Evolutionary conservation across 2,888 invertebrate genomes (phyloP).

Genomic region (Drosophila diplacantha): DNA sequence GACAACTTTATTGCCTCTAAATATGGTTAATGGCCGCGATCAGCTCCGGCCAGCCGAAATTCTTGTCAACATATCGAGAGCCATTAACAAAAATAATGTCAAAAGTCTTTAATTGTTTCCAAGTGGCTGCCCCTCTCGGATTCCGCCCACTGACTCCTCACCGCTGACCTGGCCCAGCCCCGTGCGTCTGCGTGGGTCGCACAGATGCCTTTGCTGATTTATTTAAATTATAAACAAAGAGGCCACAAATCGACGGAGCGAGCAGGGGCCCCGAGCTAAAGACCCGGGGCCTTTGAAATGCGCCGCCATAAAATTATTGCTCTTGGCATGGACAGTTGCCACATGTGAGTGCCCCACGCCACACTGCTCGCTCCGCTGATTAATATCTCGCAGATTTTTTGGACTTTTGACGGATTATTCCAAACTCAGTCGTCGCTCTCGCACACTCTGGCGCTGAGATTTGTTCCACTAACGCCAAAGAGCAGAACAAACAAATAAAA

Average conservation of each 20-base stretch:
- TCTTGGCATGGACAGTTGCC: conserved; percentile 59
- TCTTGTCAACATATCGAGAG: conserved; percentile 52
- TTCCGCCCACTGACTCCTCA: conserved; percentile 16
- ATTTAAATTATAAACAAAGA: conserved; percentile 37
- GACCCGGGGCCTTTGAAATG: conserved; percentile 51
- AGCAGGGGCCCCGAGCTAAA: background rate
- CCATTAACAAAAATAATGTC: conserved; percentile 66
- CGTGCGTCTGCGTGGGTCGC: conserved; percentile 50
- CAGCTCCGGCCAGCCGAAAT: conserved; percentile 29
- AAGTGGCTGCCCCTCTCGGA: conserved; percentile 38
- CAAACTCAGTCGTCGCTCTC: conserved; percentile 37
- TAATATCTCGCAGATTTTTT: conserved; percentile 66
- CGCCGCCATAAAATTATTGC: conserved; percentile 61
- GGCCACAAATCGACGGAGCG: conserved; percentile 18
- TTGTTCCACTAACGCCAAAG: conserved; percentile 43
- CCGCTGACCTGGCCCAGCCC: conserved; percentile 11
- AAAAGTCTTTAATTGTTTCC: conserved; percentile 63
- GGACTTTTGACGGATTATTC: conserved; percentile 67
- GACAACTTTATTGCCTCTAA: conserved; percentile 71
- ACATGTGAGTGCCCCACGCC: conserved; percentile 55
- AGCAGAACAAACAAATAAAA: conserved; percentile 48
- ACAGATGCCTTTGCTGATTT: conserved; percentile 52
- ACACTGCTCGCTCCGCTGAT: conserved; percentile 41
- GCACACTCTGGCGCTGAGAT: conserved; percentile 40
- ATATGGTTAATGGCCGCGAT: conserved; percentile 63